Evolutionary conservation across 2,888 invertebrate species (phyloP).

Genomic region (Neoitamus cyanurus): DNA sequence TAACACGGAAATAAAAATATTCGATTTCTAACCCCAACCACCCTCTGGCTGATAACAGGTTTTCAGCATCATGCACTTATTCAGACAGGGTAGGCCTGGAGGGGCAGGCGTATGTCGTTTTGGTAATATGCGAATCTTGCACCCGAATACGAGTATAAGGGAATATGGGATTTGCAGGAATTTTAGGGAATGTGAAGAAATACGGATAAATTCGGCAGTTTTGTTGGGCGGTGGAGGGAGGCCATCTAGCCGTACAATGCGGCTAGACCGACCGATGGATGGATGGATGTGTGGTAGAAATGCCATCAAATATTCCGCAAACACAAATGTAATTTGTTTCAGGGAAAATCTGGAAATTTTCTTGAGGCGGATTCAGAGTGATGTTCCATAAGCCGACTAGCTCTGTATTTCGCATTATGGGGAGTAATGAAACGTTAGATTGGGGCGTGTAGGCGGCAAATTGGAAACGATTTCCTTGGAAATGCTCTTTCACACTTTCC

Average conservation of each 20-base stretch:
- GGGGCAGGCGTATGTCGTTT: not conserved
- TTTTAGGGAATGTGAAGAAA: not conserved
- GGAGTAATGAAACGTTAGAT: conserved; percentile 37
- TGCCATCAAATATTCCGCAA: conserved; percentile 45
- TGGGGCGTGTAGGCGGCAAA: conserved; percentile 1
- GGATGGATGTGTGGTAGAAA: not conserved
- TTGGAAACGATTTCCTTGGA: not conserved
- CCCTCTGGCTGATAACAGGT: not conserved
- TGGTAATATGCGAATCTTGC: not conserved
- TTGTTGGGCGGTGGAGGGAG: not conserved
- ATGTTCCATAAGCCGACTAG: conserved; percentile 3
- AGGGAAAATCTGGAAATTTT: conserved; percentile 29
- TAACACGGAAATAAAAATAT: conserved; percentile 45
- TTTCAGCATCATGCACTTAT: conserved; percentile 25
- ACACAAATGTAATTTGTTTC: conserved; percentile 46
- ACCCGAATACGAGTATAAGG: not conserved
- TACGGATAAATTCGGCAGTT: not conserved
- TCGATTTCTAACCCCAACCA: conserved; percentile 3
- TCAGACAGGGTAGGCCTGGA: not conserved
- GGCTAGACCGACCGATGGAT: not conserved
- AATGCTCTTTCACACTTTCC: not conserved
- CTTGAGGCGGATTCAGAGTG: not conserved
- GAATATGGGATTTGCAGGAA: not conserved
- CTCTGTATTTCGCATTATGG: not conserved
- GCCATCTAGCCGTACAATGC: not conserved